Base-by-base conservation (phyloP, 2,113 vertebrate genomes). In the Nerophis ophidion region DNA sequence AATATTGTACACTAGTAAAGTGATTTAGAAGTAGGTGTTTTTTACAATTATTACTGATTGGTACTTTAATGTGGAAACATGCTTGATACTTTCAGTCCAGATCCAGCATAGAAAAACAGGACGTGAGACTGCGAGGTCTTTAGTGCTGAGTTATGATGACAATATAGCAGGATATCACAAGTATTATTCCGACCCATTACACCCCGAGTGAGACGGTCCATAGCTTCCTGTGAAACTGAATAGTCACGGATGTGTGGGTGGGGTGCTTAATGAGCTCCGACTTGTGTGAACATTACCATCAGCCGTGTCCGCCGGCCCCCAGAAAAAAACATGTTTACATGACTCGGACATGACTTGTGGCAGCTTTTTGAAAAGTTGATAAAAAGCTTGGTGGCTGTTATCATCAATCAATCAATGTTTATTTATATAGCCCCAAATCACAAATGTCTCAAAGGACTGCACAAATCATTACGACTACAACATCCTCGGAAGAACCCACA, bases 141-240 rank as follows among this genome's bases (percentile, higher is more conserved):
- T 36, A 36, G 34, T 54, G 33, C 8, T 2, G 36, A 13, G 14
- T 54, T 54, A 36, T 53, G 33, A 53, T 14, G 52, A 38, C 8
- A 8, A 54, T 54, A 53, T 53, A 13, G 33, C 51, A 53, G 51
- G 51, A 53, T 53, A 54, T 54, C 52, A 11, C 34, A 15, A 44
- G 34, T 38, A 36, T 54, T 54, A 54, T 54, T 54, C 52, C 52
- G 14, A 34, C 34, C 36, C 52, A 54, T 54, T 54, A 54, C 52
- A 38, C 52, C 14, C 26, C 34, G 8, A 54, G 34, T 33, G 35
- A 15, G 52, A 54, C n/a, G 36, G 34, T 54, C 52, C 4, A 14
- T 15, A 7, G 52, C 52, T 54, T 54, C 52, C 52, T 54, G 52
- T 34, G 34, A 35, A 14, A 54, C 34, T 54, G 52, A 54, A 54